Conservation (phyloP, 2,113 vertebrate species). For the Anhinga rufa region DNA sequence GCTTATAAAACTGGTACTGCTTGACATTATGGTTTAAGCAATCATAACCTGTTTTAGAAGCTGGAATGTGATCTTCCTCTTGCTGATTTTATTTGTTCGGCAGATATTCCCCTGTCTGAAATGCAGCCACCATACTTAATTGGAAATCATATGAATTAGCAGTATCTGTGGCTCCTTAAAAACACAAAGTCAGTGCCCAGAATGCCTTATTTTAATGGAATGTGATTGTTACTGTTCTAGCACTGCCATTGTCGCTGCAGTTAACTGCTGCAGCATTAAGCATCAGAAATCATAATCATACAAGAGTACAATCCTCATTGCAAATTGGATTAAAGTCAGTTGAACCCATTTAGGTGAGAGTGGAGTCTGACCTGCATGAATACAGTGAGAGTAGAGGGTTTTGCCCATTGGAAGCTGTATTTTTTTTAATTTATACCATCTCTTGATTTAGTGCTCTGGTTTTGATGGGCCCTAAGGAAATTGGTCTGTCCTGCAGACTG, state of each 20-base stretch:
- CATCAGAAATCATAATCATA: background rate
- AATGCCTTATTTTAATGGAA: background rate
- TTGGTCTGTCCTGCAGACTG: background rate
- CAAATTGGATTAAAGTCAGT: background rate
- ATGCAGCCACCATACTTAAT: background rate
- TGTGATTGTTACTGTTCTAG: background rate
- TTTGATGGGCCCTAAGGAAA: background rate
- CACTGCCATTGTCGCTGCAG: background rate
- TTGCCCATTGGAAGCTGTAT: background rate
- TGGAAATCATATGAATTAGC: background rate
- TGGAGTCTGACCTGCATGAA: background rate
- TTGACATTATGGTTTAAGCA: background rate
- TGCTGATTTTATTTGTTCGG: background rate
- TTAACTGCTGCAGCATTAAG: background rate
- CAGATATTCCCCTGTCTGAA: background rate
- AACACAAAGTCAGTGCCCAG: background rate
- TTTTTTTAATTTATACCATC: background rate
- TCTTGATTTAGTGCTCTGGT: background rate
- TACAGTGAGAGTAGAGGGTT: background rate
- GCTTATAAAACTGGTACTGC: background rate
- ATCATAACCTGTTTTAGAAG: background rate
- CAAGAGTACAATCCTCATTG: background rate
- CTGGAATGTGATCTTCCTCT: background rate
- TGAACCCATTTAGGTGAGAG: background rate
- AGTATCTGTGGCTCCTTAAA: background rate